A percentile compares a stretch with the other conserved stretches of the same genome.
Evolutionary conservation across 2,797 vertebrate species (phyloP).

Genomic region (Neosalanx taihuensis): DNA sequence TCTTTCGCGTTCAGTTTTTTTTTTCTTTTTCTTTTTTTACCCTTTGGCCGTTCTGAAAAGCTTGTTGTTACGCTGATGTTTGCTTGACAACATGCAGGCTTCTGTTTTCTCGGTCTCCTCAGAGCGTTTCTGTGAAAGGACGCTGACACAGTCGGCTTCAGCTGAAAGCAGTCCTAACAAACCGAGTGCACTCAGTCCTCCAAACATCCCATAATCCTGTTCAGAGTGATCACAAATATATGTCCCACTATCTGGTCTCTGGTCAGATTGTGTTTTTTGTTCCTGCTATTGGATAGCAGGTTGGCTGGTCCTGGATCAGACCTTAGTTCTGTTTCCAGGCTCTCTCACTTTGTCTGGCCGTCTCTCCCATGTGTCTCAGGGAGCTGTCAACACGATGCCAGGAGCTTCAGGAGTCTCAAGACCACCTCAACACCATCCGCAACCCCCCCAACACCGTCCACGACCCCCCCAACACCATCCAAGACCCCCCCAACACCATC

Average conservation of each 20-base stretch:
- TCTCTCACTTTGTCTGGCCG: constrained; percentile 19
- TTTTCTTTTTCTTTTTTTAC: neutral
- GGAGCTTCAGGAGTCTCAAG: neutral
- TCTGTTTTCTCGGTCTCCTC: neutral
- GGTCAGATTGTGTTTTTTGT: neutral
- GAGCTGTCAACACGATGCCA: constrained; percentile 3
- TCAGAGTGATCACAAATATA: no score
- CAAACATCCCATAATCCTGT: neutral
- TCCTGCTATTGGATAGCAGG: neutral
- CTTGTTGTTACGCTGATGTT: neutral
- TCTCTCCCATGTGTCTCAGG: constrained; percentile 20
- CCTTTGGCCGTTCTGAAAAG: neutral
- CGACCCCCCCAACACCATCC: no score
- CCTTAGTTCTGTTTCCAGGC: no score
- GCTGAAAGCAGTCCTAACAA: neutral
- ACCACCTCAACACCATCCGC: no score
- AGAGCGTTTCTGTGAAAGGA: neutral
- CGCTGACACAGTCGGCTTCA: neutral
- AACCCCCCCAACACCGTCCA: no score
- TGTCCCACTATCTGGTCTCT: no score
- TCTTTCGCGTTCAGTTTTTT: neutral
- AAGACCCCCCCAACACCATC: no score
- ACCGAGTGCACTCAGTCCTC: neutral
- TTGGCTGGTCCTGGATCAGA: no score
- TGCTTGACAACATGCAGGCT: neutral